Conservation (phyloP, 1,140 invertebrate genomes). For the Chrysopa pallens region DNA sequence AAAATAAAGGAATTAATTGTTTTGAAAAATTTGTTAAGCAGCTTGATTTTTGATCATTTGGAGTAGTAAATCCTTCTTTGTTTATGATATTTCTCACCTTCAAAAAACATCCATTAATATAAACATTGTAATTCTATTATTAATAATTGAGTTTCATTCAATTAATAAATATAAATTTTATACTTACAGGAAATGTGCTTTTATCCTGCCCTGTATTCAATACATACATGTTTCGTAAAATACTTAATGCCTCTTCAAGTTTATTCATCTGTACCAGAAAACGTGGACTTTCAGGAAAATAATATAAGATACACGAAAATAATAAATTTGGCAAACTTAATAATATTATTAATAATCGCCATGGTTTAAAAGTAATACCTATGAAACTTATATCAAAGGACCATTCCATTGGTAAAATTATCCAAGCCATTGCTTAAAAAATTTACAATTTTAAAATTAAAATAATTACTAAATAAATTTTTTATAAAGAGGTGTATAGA, state of each 20-base stretch:
- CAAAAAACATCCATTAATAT: too few species aligned
- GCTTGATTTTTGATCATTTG: too few species aligned
- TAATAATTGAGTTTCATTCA: too few species aligned
- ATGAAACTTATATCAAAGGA: neutral
- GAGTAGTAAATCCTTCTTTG: too few species aligned
- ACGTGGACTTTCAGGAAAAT: neutral
- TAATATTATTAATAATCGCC: neutral
- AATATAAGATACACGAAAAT: neutral
- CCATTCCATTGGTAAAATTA: neutral
- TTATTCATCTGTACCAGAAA: neutral
- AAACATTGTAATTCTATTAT: too few species aligned
- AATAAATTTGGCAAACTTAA: neutral
- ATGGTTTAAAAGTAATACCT: neutral
- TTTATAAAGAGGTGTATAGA: too few species aligned
- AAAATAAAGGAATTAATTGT: neutral
- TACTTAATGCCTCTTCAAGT: neutral
- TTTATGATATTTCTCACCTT: too few species aligned
- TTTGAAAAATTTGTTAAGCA: neutral
- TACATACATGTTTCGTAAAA: neutral
- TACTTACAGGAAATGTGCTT: neutral
- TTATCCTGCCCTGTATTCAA: neutral
- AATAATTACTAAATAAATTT: too few species aligned
- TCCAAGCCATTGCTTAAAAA: neutral
- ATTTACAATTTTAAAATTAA: too few species aligned
- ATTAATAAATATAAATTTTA: too few species aligned